These are phyloP conservation scores for Drosophila silvestris DNA, from an alignment of 2,888 invertebrate species.

Conservation along the genomic window DNA sequence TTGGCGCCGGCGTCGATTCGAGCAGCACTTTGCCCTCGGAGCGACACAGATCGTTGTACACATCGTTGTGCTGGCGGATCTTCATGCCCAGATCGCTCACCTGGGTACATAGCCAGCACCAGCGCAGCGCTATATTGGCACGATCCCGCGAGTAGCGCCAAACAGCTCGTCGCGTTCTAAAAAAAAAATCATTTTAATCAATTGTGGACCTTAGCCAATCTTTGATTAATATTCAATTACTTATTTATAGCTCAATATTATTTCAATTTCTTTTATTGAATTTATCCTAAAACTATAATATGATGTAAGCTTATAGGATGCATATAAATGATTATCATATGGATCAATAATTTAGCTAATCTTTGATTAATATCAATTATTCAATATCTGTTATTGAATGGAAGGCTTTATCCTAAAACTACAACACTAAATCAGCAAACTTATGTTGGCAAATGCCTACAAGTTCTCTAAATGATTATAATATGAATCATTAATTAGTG, in stretches of 20 bases:
- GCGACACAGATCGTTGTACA: slow-evolving; percentile 89
- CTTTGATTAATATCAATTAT: no score
- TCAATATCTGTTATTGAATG: no score
- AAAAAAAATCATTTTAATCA: neutral
- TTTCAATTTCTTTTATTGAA: neutral
- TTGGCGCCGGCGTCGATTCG: slow-evolving; percentile 44
- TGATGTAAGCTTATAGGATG: no score
- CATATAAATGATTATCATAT: neutral
- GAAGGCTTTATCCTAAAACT: no score
- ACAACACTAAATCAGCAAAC: no score
- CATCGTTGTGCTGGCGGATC: slow-evolving; percentile 94
- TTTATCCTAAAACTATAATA: neutral
- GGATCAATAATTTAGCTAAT: neutral
- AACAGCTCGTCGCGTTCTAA: slow-evolving; percentile 91
- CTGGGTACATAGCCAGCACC: slow-evolving; percentile 97
- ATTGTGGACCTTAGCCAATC: neutral
- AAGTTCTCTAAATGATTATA: no score
- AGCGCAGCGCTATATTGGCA: slow-evolving; percentile 92
- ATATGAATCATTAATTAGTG: neutral
- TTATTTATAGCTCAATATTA: no score
- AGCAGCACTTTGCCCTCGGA: slow-evolving; percentile 87
- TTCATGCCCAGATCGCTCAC: slow-evolving; percentile 96
- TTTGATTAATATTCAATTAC: neutral
- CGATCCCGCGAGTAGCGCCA: slow-evolving; percentile 93
- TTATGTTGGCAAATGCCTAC: no score